These are phyloP conservation scores for Pitangus sulphuratus DNA, from an alignment of 2,797 vertebrate genomes.

Conservation along the genomic window DNA sequence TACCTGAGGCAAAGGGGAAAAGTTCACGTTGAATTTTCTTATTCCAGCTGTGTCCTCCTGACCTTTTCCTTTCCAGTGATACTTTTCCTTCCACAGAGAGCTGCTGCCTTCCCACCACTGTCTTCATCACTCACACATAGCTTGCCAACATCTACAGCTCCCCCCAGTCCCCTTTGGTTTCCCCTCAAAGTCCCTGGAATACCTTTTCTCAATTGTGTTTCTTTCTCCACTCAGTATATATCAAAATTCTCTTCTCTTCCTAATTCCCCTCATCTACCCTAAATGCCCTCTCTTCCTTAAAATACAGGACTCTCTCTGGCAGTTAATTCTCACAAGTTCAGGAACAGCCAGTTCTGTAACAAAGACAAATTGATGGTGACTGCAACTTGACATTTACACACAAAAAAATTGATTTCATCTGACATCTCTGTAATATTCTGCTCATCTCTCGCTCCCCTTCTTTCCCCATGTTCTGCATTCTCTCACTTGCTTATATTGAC, in stretches of 20 bases:
- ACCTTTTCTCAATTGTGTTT: not conserved
- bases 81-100: not conserved
- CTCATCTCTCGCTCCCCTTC: slow-evolving; percentile 32
- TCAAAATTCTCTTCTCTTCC: not conserved
- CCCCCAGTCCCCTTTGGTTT: not conserved
- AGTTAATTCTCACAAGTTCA: slow-evolving; percentile 53
- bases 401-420: slow-evolving; percentile 63
- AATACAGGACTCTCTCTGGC: slow-evolving; percentile 23
- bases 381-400: slow-evolving; percentile 69
- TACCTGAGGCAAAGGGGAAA: slow-evolving; percentile 79
- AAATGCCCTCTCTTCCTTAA: slow-evolving; percentile 36
- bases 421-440: slow-evolving; percentile 61
- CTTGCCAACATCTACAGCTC: not conserved
- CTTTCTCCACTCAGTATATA: not conserved
- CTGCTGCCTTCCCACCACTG: not conserved
- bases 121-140: not conserved
- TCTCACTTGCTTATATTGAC: slow-evolving; percentile 43
- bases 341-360: slow-evolving; percentile 67
- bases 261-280: slow-evolving; percentile 18
- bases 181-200: not conserved
- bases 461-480: slow-evolving; percentile 19
- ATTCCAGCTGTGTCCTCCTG: not conserved
- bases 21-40: accelerated
- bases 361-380: slow-evolving; percentile 69
- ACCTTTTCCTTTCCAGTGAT: not conserved